Conservation (phyloP, 2,797 vertebrate genomes). For the Caiman crocodilus region DNA sequence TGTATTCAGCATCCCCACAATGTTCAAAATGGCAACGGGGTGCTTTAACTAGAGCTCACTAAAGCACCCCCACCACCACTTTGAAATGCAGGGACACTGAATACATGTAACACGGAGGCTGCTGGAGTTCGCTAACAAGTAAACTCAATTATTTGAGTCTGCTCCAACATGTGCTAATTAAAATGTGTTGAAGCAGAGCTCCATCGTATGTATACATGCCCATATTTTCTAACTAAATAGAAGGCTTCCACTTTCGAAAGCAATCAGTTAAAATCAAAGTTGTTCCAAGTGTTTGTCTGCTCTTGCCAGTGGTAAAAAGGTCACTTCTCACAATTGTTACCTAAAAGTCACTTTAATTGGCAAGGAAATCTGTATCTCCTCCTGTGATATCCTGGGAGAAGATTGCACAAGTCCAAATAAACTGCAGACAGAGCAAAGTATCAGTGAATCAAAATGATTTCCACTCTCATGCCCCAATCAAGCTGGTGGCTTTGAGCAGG, state of each 20-base stretch:
- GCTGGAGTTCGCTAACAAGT: too few relatives aligned
- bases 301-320: not conserved
- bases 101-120: too few relatives aligned
- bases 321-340: slow-evolving; percentile 20
- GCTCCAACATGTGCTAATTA: too few relatives aligned
- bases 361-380: not conserved
- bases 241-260: not conserved
- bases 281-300: not conserved
- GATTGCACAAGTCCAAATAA: not conserved
- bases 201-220: too few relatives aligned
- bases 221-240: not conserved
- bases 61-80: too few relatives aligned
- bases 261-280: not conserved
- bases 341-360: slow-evolving; percentile 16
- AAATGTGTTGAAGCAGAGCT: too few relatives aligned
- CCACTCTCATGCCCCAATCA: not conserved
- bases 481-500: not conserved
- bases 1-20: too few relatives aligned
- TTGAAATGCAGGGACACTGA: too few relatives aligned
- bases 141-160: too few relatives aligned
- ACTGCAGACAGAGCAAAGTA: not conserved
- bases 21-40: too few relatives aligned
- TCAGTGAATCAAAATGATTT: slow-evolving; percentile 24
- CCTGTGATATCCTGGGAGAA: slow-evolving; percentile 22
- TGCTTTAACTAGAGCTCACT: too few relatives aligned